A percentile compares a stretch with the other conserved stretches of the same genome.
Evolutionary conservation across 2,797 vertebrate genomes (phyloP).

Genomic region (Cygnus olor): DNA sequence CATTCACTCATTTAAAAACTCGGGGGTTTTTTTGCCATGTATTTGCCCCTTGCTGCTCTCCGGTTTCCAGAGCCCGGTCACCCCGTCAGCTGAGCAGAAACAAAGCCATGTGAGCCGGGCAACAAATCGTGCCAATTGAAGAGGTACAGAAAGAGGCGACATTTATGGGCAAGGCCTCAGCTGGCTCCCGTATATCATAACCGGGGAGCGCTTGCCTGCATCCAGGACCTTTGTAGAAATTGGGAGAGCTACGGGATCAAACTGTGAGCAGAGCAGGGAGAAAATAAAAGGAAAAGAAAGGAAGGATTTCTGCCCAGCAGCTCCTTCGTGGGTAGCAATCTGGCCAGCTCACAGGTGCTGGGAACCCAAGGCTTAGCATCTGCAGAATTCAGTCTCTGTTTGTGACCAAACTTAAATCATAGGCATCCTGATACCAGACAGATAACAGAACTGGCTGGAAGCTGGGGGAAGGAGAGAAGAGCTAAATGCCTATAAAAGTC

Average conservation of each 20-base stretch:
- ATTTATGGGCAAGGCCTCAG: neutral
- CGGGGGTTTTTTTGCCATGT: neutral
- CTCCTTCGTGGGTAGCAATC: neutral
- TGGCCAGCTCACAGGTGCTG: neutral
- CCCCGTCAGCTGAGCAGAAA: neutral
- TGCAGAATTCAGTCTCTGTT: neutral
- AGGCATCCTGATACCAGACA: neutral
- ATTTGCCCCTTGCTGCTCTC: neutral
- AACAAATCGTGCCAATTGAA: neutral
- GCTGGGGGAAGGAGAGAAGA: constrained; percentile 50
- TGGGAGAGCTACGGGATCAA: neutral
- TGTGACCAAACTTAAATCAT: constrained; percentile 34
- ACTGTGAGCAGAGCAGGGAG: neutral
- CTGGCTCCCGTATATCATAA: neutral
- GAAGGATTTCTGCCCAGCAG: neutral
- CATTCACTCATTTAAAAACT: neutral
- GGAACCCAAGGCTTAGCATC: neutral
- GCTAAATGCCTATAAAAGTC: constrained; percentile 65
- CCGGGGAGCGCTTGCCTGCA: neutral
- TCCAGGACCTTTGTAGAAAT: neutral
- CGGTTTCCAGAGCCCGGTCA: neutral
- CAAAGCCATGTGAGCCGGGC: neutral
- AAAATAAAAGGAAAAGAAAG: neutral
- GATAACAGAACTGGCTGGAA: constrained; percentile 9
- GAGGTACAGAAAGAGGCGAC: neutral